Evolutionary conservation across 2,797 vertebrate species (phyloP), one percentile per base, ranked within the genome.

Genomic region (Labeo calbasu): DNA sequence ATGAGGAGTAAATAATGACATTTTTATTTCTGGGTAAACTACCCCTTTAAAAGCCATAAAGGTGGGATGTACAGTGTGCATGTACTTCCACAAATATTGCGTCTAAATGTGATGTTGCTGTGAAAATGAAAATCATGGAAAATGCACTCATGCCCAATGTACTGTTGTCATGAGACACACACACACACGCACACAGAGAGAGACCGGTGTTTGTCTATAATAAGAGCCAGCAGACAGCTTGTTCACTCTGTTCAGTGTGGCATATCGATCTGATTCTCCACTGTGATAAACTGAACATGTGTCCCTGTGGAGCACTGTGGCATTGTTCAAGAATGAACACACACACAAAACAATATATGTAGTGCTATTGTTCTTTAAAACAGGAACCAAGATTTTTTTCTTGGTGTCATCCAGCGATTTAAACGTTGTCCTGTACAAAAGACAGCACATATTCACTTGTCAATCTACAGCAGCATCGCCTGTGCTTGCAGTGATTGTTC

Each of bases 181-280:
- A 70, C 63, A 69, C 65, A 84, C 75, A 84, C 73, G 36, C 5
- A 46, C 25, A 78, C 25, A 61, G 3, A 25, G 21, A 69, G 50
- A 57, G 14, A 55, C 63, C 2, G 1, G 51, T 59, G 82, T 77
- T 66, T 70, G 73, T 77, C 82, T 32, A 70, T 69, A 77, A 83
- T 83, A 70, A 68, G 51, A 77, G 48, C 51, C 63, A 83, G 51
- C 51, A 83, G 65, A 77, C 73, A 70, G 73, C 82, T 48, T 83
- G 82, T 77, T 88, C 81, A 8, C 51, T 88, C 80, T 81, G 61
- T 82, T 82, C 83, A 87, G 71, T 80, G 77, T 87, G 77, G 83
- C 68, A 77, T 76, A 88, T 88, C 71, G 85, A 88, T 86, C 85
- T 36, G 85, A 88, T 88, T 85, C 83, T 83, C 82, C 71, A 61